Conservation (phyloP, 2,888 invertebrate species). For the Agonopterix alstromeriana region DNA sequence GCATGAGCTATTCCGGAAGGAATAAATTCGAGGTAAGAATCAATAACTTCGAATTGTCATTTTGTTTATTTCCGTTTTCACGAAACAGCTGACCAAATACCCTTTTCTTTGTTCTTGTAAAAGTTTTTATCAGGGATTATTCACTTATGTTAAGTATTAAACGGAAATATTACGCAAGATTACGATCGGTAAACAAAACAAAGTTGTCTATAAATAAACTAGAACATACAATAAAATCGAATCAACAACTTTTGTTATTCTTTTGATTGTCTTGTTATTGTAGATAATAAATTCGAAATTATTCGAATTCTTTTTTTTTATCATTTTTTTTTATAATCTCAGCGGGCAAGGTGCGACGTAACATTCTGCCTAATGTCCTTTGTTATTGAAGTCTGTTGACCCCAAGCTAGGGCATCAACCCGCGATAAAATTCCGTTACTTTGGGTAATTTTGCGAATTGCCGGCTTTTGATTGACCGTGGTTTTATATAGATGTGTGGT, state of each 20-base stretch:
- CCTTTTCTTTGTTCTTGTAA: conserved; percentile 52
- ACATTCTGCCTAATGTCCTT: conserved; percentile 20
- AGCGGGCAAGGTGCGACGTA: too few species aligned
- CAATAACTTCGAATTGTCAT: conserved; percentile 21
- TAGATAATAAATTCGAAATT: too few species aligned
- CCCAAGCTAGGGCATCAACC: conserved; percentile 43
- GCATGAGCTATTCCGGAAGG: conserved; percentile 80
- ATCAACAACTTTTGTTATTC: background rate
- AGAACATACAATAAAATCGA: background rate
- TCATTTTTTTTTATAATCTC: too few species aligned
- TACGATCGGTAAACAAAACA: background rate
- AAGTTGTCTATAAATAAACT: background rate
- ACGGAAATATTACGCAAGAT: background rate
- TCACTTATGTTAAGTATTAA: background rate
- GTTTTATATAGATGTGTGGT: background rate
- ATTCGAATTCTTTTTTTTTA: too few species aligned
- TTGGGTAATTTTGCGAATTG: conserved; percentile 25
- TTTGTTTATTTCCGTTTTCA: conserved; percentile 67
- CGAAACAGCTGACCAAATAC: conserved; percentile 76
- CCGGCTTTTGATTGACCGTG: conserved; percentile 17
- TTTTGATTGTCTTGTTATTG: too few species aligned
- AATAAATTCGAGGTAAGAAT: conserved; percentile 79
- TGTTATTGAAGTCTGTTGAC: conserved; percentile 46
- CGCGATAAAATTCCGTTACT: conserved; percentile 38
- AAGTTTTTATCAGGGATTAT: background rate